Conservation (phyloP, 2,113 vertebrate genomes). For the Geococcyx californianus region DNA sequence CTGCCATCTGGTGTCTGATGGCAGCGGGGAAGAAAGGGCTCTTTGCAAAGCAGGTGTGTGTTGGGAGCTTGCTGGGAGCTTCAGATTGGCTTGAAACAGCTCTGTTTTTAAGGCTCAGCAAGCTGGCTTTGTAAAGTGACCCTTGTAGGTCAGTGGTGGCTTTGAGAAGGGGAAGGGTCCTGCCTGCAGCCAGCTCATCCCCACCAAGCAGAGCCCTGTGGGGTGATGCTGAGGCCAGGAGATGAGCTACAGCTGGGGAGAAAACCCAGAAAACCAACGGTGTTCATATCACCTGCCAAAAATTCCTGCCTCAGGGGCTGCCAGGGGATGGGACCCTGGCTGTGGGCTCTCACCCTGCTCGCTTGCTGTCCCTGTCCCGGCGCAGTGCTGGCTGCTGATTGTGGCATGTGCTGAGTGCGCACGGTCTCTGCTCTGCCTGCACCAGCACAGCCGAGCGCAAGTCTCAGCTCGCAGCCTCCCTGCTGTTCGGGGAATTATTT, state of each 20-base stretch:
- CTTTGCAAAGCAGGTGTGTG: neutral
- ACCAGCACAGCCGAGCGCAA: fast-evolving
- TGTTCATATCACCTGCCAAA: neutral
- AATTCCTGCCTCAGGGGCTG: fast-evolving
- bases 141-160: neutral
- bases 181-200: neutral
- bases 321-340: neutral
- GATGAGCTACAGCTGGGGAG: neutral
- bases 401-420: fast-evolving
- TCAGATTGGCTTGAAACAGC: neutral
- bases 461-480: neutral
- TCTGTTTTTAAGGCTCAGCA: fast-evolving
- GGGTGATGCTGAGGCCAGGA: neutral
- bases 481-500: neutral
- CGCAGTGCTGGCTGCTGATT: neutral
- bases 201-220: fast-evolving
- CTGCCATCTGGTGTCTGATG: slow-evolving; percentile 61
- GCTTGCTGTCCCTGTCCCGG: fast-evolving
- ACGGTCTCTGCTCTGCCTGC: neutral
- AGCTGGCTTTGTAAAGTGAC: neutral
- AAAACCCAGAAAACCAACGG: fast-evolving
- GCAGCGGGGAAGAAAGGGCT: neutral
- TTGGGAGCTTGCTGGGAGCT: neutral
- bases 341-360: fast-evolving
- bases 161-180: neutral